Base-by-base conservation (phyloP, 2,797 vertebrate species). In the Balearica regulorum region DNA sequence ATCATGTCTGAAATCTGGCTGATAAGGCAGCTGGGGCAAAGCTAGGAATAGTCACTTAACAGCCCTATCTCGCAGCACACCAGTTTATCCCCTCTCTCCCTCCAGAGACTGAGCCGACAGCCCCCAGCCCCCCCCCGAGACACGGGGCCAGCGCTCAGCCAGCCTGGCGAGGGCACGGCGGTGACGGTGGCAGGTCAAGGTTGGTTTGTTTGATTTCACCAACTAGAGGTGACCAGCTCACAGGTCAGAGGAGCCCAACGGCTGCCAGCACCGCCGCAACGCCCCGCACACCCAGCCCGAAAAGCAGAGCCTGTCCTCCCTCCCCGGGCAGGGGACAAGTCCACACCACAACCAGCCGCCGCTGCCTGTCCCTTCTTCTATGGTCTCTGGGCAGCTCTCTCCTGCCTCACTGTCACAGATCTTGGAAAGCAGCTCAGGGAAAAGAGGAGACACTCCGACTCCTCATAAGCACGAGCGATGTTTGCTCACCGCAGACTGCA, bases 181-280 rank as follows among this genome's bases (percentile, higher is more conserved):
- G 39, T 0, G 3, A 41, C 1, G n/a, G n/a, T 6, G 19, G 54
- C 41, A 43, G 31, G 8, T 24, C 5, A 0, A 2, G 49, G 26
- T 6, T 55, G 46, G 31, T 16, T 48, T 8, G 13, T 37, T 28
- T 37, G 35, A 29, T 26, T 20, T n/a, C 25, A 35, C 62, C 39
- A n/a, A 9, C 46, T 4, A 17, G 33, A 54, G 29, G 13, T 41
- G 11, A 53, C 66, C 1, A 4, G 16, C 60, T 43, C 3, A 0
- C 16, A 15, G 37, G 43, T 35, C 33, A 44, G 16, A 9, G 46
- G 69, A 60, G 33, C 51, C 10, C 12, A 37, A 24, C 1, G 9
- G 54, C 70, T 75, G 39, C 39, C n/a, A 61, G 55, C 48, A 28
- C 58, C 3, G 1, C 43, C 9, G 3, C 54, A 26, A 28, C 3